Conservation (phyloP, 2,113 vertebrate genomes). For the Tricholaema leucomelas region DNA sequence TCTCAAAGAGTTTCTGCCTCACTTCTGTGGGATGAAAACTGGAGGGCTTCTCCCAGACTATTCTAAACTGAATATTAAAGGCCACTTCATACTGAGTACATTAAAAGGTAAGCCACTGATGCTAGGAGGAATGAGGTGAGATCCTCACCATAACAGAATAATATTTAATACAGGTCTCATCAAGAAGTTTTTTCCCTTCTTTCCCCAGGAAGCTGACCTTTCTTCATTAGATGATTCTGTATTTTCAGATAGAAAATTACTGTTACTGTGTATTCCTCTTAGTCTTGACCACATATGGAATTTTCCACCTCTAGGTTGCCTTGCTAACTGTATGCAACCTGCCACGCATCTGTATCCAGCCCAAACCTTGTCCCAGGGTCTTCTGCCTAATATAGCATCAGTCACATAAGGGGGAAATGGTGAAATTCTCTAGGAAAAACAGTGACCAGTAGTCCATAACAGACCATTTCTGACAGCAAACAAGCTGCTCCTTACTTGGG, state of each 20-base stretch:
- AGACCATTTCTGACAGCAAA: not conserved
- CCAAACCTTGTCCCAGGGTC: not conserved
- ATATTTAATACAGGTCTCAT: not conserved
- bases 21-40: not conserved
- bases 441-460: not conserved
- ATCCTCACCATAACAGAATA: not conserved
- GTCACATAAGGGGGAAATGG: not conserved
- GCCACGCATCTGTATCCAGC: not conserved
- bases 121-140: not conserved
- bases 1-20: not conserved
- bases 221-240: not conserved
- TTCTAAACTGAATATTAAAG: not conserved
- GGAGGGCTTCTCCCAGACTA: not conserved
- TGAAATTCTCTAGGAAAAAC: not conserved
- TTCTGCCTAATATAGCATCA: not conserved
- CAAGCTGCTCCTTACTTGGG: not conserved
- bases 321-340: not conserved
- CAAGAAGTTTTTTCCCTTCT: not conserved
- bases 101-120: not conserved
- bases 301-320: not conserved
- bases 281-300: not conserved
- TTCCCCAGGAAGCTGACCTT: not conserved
- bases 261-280: not conserved
- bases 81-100: not conserved
- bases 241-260: not conserved